phyloP scores from a whole-genome alignment of 2,888 invertebrate genomes.

The Ochlodes sylvanus region DNA sequence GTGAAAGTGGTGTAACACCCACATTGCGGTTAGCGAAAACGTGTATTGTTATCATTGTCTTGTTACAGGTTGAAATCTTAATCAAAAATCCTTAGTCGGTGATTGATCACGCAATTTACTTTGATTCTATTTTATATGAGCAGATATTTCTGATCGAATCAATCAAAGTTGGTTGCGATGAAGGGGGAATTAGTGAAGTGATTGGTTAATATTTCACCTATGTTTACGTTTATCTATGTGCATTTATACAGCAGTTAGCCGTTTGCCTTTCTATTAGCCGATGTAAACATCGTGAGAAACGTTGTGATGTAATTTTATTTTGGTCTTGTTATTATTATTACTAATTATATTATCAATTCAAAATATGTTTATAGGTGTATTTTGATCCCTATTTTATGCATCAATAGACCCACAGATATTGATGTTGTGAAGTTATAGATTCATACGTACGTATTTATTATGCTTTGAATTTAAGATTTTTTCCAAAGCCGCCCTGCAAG shows the following conservation, averaged over 20 bases:
- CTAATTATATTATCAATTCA: constrained; percentile 52
- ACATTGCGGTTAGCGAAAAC: constrained; percentile 65
- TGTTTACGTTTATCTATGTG: constrained; percentile 77
- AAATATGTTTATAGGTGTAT: constrained; percentile 74
- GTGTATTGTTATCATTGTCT: constrained; percentile 81
- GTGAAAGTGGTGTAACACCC: constrained; percentile 54
- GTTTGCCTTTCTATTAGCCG: constrained; percentile 80
- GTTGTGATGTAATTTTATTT: constrained; percentile 78
- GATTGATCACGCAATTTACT: constrained; percentile 12
- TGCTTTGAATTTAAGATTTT: constrained; percentile 66
- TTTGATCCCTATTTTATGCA: constrained; percentile 76
- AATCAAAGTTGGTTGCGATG: constrained; percentile 19
- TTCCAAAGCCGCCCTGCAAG: constrained; percentile 68
- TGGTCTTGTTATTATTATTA: constrained; percentile 78
- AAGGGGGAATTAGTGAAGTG: constrained; percentile 4
- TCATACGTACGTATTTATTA: constrained; percentile 64
- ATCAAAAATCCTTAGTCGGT: constrained; percentile 29
- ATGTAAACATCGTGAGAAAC: constrained; percentile 73
- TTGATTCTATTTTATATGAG: constrained; percentile 21
- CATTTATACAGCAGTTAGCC: constrained; percentile 82
- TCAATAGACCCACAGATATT: constrained; percentile 80
- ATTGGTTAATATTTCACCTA: constrained; percentile 40
- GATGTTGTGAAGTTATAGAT: constrained; percentile 79
- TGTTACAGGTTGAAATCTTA: constrained; percentile 53
- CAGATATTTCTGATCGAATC: constrained; percentile 13